Conservation (phyloP, 2,888 invertebrate genomes). For the Lycophotia porphyrea region DNA sequence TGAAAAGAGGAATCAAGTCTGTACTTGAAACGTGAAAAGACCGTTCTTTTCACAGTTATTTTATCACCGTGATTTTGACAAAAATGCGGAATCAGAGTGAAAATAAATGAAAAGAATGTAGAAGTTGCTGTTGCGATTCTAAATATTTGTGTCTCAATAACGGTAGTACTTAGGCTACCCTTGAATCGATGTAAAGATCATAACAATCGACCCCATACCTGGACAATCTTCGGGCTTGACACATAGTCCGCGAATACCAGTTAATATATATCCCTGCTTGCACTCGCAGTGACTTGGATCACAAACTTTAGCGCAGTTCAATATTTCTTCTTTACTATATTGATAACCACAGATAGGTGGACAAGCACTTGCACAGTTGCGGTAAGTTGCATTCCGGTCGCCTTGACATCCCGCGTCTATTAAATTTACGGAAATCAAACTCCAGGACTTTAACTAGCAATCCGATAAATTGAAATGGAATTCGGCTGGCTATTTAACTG, state of each 20-base stretch:
- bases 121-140: background rate
- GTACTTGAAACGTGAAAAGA: too few relatives aligned
- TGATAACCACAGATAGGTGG: conserved; percentile 7
- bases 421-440: background rate
- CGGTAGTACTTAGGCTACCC: background rate
- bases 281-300: background rate
- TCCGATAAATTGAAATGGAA: background rate
- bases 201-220: conserved; percentile 6
- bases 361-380: conserved; percentile 4
- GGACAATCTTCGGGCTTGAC: conserved; percentile 21
- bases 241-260: background rate
- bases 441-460: background rate
- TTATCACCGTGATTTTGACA: background rate
- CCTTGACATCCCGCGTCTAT: conserved; percentile 4
- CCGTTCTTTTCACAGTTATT: too few relatives aligned
- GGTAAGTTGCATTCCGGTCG: conserved; percentile 6
- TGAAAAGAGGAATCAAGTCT: too few relatives aligned
- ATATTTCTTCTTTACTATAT: background rate
- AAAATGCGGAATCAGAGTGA: background rate
- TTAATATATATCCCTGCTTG: background rate
- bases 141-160: background rate
- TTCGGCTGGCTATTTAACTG: background rate
- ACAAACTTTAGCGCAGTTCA: conserved; percentile 12
- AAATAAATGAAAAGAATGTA: background rate
- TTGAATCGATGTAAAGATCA: background rate